Evolutionary conservation across 2,113 vertebrate genomes (phyloP).

Genomic region (Microtus oregoni): DNA sequence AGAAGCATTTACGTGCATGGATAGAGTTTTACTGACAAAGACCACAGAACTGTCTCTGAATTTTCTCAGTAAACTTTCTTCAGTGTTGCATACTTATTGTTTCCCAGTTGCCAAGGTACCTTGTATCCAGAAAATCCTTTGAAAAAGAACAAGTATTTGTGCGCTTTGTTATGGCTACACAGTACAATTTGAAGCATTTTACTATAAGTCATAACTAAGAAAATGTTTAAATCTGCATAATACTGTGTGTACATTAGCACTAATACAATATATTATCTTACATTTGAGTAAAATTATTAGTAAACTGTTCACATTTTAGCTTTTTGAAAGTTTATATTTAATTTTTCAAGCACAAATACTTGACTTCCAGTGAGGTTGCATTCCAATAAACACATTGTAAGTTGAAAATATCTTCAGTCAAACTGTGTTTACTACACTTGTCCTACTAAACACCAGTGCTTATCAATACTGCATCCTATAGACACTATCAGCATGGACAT

Average conservation of each 20-base stretch:
- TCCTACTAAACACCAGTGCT: not conserved
- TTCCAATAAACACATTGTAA: not conserved
- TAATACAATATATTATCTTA: not conserved
- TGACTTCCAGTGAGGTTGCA: not conserved
- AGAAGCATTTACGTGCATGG: not conserved
- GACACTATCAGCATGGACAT: no score
- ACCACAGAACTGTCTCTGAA: not conserved
- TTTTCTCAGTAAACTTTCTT: not conserved
- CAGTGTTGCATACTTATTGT: not conserved
- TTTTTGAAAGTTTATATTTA: conserved; percentile 13
- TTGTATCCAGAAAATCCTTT: not conserved
- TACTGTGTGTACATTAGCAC: not conserved
- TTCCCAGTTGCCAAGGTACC: not conserved
- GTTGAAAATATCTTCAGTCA: not conserved
- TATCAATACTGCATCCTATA: not conserved
- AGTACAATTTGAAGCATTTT: not conserved
- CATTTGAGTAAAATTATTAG: conserved; percentile 26
- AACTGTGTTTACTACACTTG: not conserved
- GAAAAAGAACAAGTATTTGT: not conserved
- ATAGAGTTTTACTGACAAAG: not conserved
- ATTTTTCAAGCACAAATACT: not conserved
- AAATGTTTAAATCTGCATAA: conserved; percentile 17
- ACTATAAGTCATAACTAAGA: not conserved
- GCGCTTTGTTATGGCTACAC: not conserved
- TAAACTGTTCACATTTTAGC: not conserved